Evolutionary conservation across 2,888 invertebrate genomes (phyloP), one percentile per base, ranked within the genome.

Genomic region (Petrolisthes manimaculis): DNA sequence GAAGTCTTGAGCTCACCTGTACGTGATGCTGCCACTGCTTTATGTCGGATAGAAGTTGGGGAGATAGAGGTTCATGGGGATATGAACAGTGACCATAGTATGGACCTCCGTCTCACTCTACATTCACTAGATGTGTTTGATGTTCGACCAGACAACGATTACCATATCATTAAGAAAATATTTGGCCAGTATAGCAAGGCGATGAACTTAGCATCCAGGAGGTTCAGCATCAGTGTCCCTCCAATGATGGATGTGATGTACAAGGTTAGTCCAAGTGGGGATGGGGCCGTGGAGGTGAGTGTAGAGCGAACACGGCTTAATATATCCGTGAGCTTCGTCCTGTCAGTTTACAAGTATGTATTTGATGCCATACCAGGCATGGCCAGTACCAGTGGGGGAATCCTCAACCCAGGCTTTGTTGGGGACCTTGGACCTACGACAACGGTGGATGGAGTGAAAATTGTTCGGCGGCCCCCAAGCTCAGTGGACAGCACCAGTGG

Each of bases 1-100:
- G 96, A 96, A 93, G 94, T 94, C 0, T 93, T 96, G 8, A 96
- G 95, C 92, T 96, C 96, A 0, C 96, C 96, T 0, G 95, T 96
- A 0, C 94, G 96, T 4, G 96, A 96, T 92, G 92, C 95, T 91
- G 95, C 95, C 92, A 95, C 95, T 90, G 96, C 96, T 0, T 93
- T 96, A 5, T 96, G 96, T 8, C 95, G 95, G 92, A 93, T 96
- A 83, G 95, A 95, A 14, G 94, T 96, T 14, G 95, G 95, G 0
- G 96, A 96, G 92, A 94, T 95, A 0, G 94, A 94, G 24, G 92
- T 95, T 0, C 95, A 95, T 5, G 93, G 95, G 88, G 95, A 96
- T 82, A 94, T 95, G 89, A 95, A 94, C 92, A 95, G 95, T 4
- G 96, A 96, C 92, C 94, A 94, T 78, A 96, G 96, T 92, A 92